phyloP scores from a whole-genome alignment of 2,888 invertebrate genomes.

The Nesidiocoris tenuis region DNA sequence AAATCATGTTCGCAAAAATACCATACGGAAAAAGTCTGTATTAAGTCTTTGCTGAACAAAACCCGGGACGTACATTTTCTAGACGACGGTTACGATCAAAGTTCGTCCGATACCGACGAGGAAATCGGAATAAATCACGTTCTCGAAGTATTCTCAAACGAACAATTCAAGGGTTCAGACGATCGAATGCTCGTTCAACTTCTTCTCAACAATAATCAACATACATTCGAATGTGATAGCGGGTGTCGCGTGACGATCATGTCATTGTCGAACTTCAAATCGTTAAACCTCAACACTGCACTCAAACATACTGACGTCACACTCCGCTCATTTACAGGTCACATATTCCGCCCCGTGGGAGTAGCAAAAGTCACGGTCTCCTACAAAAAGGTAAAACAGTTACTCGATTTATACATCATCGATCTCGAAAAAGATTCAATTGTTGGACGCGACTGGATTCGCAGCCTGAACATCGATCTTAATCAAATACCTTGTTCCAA shows the following conservation, averaged over 20 bases:
- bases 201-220: background rate
- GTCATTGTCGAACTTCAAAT: background rate
- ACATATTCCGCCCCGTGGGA: background rate
- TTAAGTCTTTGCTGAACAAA: background rate
- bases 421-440: background rate
- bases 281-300: background rate
- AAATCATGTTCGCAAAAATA: background rate
- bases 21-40: background rate
- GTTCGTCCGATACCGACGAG: background rate
- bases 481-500: background rate
- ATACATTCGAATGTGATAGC: slow-evolving; percentile 1
- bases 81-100: background rate
- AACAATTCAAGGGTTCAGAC: background rate
- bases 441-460: slow-evolving; percentile 6
- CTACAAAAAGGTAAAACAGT: background rate
- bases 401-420: background rate
- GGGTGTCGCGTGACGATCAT: background rate
- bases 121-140: background rate
- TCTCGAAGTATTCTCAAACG: background rate
- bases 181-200: background rate
- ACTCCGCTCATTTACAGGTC: background rate
- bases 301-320: background rate
- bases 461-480: background rate
- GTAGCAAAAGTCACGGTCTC: background rate
- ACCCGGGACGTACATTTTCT: background rate